Evolutionary conservation across 2,888 invertebrate genomes (phyloP), one percentile per base, ranked within the genome.

Genomic region (Nezara viridula): DNA sequence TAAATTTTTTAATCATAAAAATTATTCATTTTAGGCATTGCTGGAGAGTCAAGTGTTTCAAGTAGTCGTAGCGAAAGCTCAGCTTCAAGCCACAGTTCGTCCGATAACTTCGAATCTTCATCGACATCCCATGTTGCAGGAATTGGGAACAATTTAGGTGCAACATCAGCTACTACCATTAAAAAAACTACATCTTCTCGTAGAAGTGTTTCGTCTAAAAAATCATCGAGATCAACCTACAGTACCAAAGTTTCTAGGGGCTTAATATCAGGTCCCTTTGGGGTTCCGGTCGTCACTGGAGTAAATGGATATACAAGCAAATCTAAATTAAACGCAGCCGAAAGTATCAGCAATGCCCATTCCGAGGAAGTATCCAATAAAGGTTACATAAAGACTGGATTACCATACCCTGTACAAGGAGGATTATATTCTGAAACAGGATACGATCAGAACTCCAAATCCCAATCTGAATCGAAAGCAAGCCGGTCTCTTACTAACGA

Each of bases 81-180:
- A 60, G 60, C n/a, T 60, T 60, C 60, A 60, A 60, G 60, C 27
- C 60, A 60, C 27, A 60, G 27, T 60, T 60, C 60, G 27, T 60
- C 60, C 12, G 27, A 60, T 60, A 27, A 60, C 60, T 60, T 60
- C 27, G 27, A 60, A 5, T 60, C 60, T 60, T 60, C 77, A 2
- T 77, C 77, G 21, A 77, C 32, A 40, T 77, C 77, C 40, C 40
- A 77, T 40, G 2, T 40, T 16, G 37, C 37, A 77, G 32, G 37
- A 14, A 16, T 40, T 21, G 77, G 77, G 19, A 14, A 40, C 40
- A 24, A 37, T 14, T 21, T 21, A 37, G 77, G 37, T 21, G 40
- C 21, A 2, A 24, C 77, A 77, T 27, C 37, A 77, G 32, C 32
- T 40, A 40, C 77, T 4, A 40, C 77, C 21, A 77, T 40, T 5